Percentiles rank a stretch among this genome's conserved stretches.
These are phyloP conservation scores for Eupithecia dodoneata DNA, from an alignment of 2,888 invertebrate species.

Conservation along the genomic window DNA sequence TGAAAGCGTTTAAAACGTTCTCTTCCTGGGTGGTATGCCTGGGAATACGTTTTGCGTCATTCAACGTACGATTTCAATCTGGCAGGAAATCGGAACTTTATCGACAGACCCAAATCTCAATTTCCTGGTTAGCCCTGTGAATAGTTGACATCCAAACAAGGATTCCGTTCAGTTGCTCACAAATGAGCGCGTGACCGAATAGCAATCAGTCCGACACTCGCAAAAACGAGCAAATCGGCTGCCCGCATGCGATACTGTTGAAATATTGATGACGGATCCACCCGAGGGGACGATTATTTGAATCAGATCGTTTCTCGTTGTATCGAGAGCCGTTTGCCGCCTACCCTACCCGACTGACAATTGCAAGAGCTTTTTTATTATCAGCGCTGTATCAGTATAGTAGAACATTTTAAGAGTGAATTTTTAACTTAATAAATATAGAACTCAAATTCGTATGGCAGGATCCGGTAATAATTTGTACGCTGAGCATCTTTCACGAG, in stretches of 20 bases:
- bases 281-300: conserved; percentile 69
- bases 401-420: conserved; percentile 30
- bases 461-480: conserved; percentile 38
- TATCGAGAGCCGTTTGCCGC: conserved; percentile 56
- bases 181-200: conserved; percentile 60
- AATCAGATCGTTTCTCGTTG: conserved; percentile 58
- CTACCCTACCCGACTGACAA: conserved; percentile 59
- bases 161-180: conserved; percentile 43
- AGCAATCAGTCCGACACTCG: conserved; percentile 59
- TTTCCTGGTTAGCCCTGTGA: conserved; percentile 24
- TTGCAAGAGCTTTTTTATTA: conserved; percentile 65
- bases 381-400: conserved; percentile 42
- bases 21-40: neutral
- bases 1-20: neutral
- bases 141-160: conserved; percentile 35
- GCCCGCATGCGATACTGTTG: conserved; percentile 62
- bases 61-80: conserved; percentile 12
- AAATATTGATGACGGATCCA: conserved; percentile 71
- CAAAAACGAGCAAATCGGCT: conserved; percentile 59
- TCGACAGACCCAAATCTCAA: conserved; percentile 12
- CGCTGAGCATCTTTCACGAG: conserved; percentile 49
- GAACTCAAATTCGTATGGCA: conserved; percentile 47
- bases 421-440: conserved; percentile 39
- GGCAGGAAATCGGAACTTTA: conserved; percentile 14
- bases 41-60: neutral